Base-by-base conservation (phyloP, 2,797 vertebrate species). In the Parauchenoglanis ngamensis region DNA sequence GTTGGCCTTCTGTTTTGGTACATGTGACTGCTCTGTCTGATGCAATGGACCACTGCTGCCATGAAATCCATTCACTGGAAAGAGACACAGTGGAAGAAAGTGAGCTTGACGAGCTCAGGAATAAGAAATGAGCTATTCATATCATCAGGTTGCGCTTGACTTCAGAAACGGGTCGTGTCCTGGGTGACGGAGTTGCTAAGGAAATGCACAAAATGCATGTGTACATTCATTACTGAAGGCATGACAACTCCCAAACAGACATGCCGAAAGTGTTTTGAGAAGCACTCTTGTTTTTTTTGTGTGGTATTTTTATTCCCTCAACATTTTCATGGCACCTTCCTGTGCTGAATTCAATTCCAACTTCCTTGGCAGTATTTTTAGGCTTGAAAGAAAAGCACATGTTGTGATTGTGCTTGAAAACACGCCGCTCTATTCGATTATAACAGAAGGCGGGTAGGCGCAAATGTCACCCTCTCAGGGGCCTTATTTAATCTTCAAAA, bases 31-130 rank as follows among this genome's bases (percentile, higher is more conserved):
- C 79, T 99, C 97, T 7, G 93, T 91, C 86, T 96, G 97, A 95
- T 97, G 96, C 84, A 95, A 93, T 0, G 96, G 95, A 49, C 96
- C 97, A 49, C 96, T 96, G 86, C 96, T 95, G 5, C 95, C 94
- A 92, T 99, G 97, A 94, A 98, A 98, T 92, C 98, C 98, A 92
- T 99, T 99, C 93, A 98, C 98, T 99, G 95, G 4, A 90, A 89
- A 93, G 76, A 85, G 52, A 86, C 68, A 82, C 35, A 57, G 46
- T 25, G 65, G 84, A 28, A 80, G 35, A 65, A 56, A 78, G 78
- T 85, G 35, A 83, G 44, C 10, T 67, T 52, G 44, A 12, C 12
- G 4, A 67, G 19, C 63, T 54, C 19, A 54, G 46, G 49, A 83
- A 68, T 12, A 31, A 31, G 81, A 83, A 83, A 54, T 23, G 19